A percentile compares a stretch with the other conserved stretches of the same genome.
Evolutionary conservation across 1,140 invertebrate species (phyloP).

Genomic region (Melipona quadrifasciata): DNA sequence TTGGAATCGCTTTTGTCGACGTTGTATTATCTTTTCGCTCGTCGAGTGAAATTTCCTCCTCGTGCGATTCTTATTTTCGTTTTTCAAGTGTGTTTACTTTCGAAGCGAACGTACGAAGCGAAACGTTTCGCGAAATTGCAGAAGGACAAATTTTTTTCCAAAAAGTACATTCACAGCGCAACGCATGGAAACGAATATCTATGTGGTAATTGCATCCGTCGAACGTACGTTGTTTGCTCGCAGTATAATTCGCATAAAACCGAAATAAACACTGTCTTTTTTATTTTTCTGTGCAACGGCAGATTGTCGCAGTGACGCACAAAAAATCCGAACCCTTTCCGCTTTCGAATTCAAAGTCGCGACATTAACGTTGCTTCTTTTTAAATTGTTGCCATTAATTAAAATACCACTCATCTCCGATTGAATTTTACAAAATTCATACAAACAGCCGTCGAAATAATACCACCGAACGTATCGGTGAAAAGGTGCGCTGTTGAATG

Average conservation of each 20-base stretch:
- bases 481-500: background rate
- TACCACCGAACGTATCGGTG: background rate
- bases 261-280: background rate
- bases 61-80: background rate
- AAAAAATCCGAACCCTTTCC: background rate
- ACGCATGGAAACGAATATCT: background rate
- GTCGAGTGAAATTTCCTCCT: background rate
- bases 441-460: background rate
- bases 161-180: background rate
- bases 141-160: background rate
- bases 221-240: background rate
- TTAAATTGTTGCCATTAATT: background rate
- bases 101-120: background rate
- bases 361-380: background rate
- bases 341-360: background rate
- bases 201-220: background rate
- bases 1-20: constrained; percentile 7
- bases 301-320: background rate
- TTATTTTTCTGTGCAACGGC: background rate
- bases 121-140: background rate
- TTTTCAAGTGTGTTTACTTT: background rate
- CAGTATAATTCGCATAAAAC: background rate
- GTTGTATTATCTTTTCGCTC: background rate
- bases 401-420: background rate
- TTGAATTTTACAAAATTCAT: background rate